Conservation (phyloP, 35 echinoderm and acorn worm species). For the Apostichopus japonicus region DNA sequence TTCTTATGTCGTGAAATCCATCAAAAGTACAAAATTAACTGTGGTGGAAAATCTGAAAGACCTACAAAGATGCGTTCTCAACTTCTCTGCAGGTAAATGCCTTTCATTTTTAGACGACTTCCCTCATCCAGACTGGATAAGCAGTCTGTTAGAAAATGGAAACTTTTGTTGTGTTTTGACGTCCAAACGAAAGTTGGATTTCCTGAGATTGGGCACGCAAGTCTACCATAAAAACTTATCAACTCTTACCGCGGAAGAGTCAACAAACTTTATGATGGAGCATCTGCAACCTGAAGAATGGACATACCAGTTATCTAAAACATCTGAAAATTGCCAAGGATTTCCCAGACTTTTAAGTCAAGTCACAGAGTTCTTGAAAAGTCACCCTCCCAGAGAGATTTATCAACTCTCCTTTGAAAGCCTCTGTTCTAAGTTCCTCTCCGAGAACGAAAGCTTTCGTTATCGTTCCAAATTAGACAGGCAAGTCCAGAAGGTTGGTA, state of each 20-base stretch:
- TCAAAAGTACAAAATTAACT: not conserved
- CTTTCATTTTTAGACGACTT: slow-evolving; percentile 5
- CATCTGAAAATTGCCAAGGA: slow-evolving; percentile 8
- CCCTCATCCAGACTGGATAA: not conserved
- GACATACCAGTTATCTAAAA: slow-evolving; percentile 1
- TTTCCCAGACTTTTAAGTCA: slow-evolving; percentile 10
- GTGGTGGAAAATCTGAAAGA: not conserved
- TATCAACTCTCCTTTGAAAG: slow-evolving; percentile 6
- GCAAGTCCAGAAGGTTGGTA: not conserved
- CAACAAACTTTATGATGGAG: slow-evolving; percentile 1
- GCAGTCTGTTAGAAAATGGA: not conserved
- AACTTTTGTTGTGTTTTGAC: slow-evolving; percentile 5
- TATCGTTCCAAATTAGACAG: not conserved
- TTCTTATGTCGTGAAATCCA: not conserved
- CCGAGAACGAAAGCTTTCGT: not conserved
- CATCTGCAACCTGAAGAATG: slow-evolving; percentile 29
- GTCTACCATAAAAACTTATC: slow-evolving; percentile 7
- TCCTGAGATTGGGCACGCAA: not conserved
- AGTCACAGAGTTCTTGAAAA: not conserved
- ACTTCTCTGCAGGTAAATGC: not conserved
- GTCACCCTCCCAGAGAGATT: not conserved
- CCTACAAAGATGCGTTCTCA: not conserved
- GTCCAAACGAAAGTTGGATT: not conserved
- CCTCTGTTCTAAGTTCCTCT: slow-evolving; percentile 4
- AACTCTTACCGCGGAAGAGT: not conserved